Evolutionary conservation across 2,797 vertebrate species (phyloP).

Genomic region (Erethizon dorsatum): DNA sequence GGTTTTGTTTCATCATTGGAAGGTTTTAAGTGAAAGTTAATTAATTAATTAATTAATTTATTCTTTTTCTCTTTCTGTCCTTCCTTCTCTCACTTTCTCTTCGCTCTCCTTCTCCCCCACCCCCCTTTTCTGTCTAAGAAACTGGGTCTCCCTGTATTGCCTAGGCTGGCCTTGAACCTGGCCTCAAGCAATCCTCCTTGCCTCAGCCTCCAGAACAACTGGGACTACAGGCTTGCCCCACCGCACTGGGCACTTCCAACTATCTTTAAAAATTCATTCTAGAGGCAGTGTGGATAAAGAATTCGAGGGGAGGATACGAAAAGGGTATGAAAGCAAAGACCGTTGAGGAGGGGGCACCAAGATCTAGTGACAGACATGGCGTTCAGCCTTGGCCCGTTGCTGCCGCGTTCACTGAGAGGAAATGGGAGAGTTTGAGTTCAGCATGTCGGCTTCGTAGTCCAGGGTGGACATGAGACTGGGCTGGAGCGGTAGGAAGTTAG

Average conservation of each 20-base stretch:
- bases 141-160: not conserved
- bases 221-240: not conserved
- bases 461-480: not conserved
- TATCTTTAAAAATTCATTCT: not conserved
- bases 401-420: not conserved
- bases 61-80: not conserved
- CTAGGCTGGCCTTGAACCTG: not conserved
- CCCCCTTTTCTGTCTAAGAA: not conserved
- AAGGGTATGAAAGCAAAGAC: not conserved
- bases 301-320: not conserved
- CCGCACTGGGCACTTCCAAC: not conserved
- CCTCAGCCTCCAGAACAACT: not conserved
- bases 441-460: not conserved
- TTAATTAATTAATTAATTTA: not conserved
- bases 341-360: not conserved
- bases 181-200: not conserved
- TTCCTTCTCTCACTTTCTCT: not conserved
- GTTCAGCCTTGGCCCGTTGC: not conserved
- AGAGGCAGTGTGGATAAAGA: not conserved
- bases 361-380: accelerated
- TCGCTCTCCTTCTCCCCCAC: not conserved
- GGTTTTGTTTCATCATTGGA: not conserved
- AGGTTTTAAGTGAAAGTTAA: not conserved
- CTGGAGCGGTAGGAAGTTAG: not conserved
- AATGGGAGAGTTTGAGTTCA: not conserved